Percentiles rank a stretch among this genome's conserved stretches.
These are phyloP conservation scores for Benitochromis conjunctus DNA, from an alignment of 2,113 vertebrate species.

Conservation along the genomic window DNA sequence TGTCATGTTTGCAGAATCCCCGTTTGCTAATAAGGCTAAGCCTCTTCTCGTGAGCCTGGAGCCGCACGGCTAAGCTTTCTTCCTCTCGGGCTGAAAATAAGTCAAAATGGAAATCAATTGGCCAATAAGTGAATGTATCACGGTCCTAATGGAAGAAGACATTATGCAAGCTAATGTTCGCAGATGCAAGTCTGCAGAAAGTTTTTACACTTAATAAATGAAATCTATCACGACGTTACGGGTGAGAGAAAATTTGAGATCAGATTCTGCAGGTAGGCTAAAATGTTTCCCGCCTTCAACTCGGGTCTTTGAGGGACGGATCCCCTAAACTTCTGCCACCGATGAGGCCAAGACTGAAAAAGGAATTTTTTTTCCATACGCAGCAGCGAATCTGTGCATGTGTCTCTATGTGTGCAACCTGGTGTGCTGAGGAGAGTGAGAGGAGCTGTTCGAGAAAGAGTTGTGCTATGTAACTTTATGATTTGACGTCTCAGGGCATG, in stretches of 20 bases:
- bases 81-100: not conserved
- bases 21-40: constrained; percentile 66
- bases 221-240: not conserved
- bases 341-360: not conserved
- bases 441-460: not conserved
- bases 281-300: not conserved
- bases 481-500: constrained; percentile 48
- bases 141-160: constrained; percentile 10
- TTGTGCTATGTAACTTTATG: constrained; percentile 24
- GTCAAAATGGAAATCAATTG: constrained; percentile 64
- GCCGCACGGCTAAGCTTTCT: constrained; percentile 37
- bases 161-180: not conserved
- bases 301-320: not conserved
- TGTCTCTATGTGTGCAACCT: not conserved
- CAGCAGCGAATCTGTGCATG: not conserved
- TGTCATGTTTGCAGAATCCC: constrained; percentile 58
- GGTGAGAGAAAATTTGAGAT: not conserved
- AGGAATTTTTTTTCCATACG: not conserved
- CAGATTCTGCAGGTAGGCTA: not conserved
- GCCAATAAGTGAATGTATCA: constrained; percentile 40
- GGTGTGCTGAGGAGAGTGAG: not conserved
- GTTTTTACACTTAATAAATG: not conserved
- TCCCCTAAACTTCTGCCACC: constrained; percentile 2
- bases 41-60: constrained; percentile 42
- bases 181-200: not conserved